Conservation (phyloP, 2,797 vertebrate genomes). For the Mus minutoides region DNA sequence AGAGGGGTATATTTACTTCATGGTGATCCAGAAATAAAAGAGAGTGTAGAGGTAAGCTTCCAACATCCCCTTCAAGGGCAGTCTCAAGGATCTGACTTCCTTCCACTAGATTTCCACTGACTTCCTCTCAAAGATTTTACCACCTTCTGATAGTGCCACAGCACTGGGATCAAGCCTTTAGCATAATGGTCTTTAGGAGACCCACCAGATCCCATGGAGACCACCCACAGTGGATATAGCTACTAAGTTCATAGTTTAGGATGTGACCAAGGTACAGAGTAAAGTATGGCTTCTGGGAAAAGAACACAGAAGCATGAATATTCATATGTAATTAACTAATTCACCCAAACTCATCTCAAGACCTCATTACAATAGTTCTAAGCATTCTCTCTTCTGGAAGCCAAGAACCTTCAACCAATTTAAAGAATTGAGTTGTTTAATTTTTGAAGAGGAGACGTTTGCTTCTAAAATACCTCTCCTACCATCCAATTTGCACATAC, state of each 20-base stretch:
- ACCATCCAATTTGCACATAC: background rate
- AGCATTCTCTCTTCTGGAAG: constrained; percentile 1
- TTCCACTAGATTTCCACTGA: no score
- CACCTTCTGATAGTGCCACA: background rate
- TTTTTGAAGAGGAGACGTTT: constrained; percentile 44
- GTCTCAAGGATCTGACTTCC: background rate
- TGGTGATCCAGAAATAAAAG: background rate
- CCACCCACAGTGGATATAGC: no score
- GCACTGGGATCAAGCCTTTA: background rate
- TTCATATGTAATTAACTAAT: background rate
- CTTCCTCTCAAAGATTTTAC: no score
- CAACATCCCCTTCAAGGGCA: background rate
- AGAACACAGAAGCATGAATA: background rate
- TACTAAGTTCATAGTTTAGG: background rate
- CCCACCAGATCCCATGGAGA: background rate
- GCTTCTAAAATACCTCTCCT: constrained; percentile 17
- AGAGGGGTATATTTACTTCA: background rate
- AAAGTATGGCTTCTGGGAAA: background rate
- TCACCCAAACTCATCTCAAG: background rate
- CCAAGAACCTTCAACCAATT: background rate
- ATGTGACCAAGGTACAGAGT: background rate
- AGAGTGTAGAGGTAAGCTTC: no score
- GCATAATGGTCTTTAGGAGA: background rate
- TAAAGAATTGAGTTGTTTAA: constrained; percentile 40
- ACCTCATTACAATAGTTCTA: background rate